Evolutionary conservation across 2,797 vertebrate species (phyloP).

Genomic region (Sylvilagus floridanus): DNA sequence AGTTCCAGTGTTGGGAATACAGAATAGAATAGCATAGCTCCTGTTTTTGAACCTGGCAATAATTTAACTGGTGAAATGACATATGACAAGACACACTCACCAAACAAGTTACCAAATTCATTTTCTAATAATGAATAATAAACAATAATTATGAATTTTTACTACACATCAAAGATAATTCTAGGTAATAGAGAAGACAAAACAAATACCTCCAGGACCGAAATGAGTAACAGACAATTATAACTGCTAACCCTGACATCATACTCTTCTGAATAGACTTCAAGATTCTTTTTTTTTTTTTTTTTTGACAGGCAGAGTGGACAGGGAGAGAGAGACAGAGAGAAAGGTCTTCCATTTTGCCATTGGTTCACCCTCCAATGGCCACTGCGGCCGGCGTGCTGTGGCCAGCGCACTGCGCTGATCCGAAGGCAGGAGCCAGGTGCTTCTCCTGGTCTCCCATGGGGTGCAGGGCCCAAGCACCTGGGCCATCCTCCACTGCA

Average conservation of each 20-base stretch:
- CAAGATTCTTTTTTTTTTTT: too few relatives aligned
- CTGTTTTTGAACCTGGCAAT: background rate
- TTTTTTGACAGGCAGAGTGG: too few relatives aligned
- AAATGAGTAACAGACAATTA: constrained; percentile 5
- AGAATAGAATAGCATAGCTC: background rate
- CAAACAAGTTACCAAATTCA: background rate
- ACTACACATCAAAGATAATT: background rate
- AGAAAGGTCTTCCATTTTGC: too few relatives aligned
- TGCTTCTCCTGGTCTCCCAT: too few relatives aligned
- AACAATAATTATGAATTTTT: background rate
- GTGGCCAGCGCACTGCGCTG: too few relatives aligned
- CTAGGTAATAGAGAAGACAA: background rate
- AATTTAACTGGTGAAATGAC: constrained; percentile 31
- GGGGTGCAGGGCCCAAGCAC: too few relatives aligned
- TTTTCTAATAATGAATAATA: background rate
- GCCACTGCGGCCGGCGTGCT: too few relatives aligned
- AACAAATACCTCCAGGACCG: background rate
- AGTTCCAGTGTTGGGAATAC: background rate
- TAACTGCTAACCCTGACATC: background rate
- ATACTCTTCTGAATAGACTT: background rate
- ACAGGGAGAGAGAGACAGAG: too few relatives aligned
- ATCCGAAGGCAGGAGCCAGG: too few relatives aligned
- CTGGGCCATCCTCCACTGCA: too few relatives aligned
- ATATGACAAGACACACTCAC: background rate
- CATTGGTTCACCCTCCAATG: too few relatives aligned